Percentiles rank a stretch among this genome's conserved stretches.
These are phyloP conservation scores for Arrhopalites spinosus DNA, from an alignment of 2,888 invertebrate genomes.

Conservation along the genomic window DNA sequence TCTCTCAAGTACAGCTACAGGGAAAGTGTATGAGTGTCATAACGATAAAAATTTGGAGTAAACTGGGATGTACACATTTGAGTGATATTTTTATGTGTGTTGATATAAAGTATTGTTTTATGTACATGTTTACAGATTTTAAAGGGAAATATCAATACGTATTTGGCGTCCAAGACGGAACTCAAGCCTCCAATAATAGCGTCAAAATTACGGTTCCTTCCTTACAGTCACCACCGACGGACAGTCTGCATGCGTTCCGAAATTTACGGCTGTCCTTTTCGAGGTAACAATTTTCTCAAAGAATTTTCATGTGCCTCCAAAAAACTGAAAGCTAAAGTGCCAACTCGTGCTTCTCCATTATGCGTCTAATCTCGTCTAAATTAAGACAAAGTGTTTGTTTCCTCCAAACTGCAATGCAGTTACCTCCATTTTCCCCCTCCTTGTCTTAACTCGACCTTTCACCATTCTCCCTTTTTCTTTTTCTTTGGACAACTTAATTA, in stretches of 20 bases:
- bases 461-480: background rate
- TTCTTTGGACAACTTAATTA: conserved; percentile 26
- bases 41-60: background rate
- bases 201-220: conserved; percentile 80
- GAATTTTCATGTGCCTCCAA: no score
- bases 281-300: conserved; percentile 63
- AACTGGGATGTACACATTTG: background rate
- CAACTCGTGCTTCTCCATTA: conserved; percentile 49
- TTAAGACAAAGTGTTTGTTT: conserved; percentile 52
- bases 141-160: conserved; percentile 84
- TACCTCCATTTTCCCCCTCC: conserved; percentile 4
- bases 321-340: conserved; percentile 50
- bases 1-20: background rate
- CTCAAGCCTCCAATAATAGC: conserved; percentile 85
- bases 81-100: background rate
- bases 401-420: conserved; percentile 2
- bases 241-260: conserved; percentile 92
- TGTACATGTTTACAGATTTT: conserved; percentile 72
- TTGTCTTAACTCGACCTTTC: background rate
- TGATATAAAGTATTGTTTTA: background rate
- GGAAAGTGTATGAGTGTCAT: background rate
- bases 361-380: conserved; percentile 49
- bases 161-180: conserved; percentile 75
- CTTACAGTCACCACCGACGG: conserved; percentile 78
- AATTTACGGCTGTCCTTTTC: conserved; percentile 84